These are phyloP conservation scores for Habroteleia sp. DNA, from an alignment of 2,888 invertebrate species.

Conservation along the genomic window DNA sequence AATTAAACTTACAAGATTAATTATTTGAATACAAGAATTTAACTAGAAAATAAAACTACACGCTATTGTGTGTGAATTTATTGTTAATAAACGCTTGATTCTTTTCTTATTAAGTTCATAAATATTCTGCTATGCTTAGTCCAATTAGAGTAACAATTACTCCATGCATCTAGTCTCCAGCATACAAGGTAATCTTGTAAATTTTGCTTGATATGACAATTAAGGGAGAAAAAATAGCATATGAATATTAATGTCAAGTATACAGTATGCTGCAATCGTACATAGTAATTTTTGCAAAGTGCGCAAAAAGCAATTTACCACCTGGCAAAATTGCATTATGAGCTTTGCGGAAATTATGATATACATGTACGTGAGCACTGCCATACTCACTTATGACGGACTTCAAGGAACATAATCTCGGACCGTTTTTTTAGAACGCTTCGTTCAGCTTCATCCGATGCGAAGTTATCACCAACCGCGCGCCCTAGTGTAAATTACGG, in stretches of 20 bases:
- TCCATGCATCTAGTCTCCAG: background rate
- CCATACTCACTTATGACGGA: slow-evolving; percentile 31
- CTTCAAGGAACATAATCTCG: slow-evolving; percentile 13
- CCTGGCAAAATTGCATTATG: slow-evolving; percentile 38
- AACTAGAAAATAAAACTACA: background rate
- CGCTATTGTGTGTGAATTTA: slow-evolving; percentile 1
- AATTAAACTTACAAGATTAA: too few species aligned
- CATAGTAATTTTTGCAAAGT: slow-evolving; percentile 30
- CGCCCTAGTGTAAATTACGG: slow-evolving; percentile 57
- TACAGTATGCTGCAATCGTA: slow-evolving; percentile 7
- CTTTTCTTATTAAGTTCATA: slow-evolving; percentile 18
- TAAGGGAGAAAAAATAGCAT: slow-evolving; percentile 11
- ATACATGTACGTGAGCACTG: slow-evolving; percentile 17
- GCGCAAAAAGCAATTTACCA: slow-evolving; percentile 46
- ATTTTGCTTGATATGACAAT: slow-evolving; percentile 17
- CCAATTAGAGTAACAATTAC: slow-evolving; percentile 15
- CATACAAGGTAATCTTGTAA: slow-evolving; percentile 19
- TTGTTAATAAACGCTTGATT: slow-evolving; percentile 2
- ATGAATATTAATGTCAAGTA: slow-evolving; percentile 53
- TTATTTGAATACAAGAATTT: too few species aligned
- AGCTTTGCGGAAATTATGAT: slow-evolving; percentile 20
- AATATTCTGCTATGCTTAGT: slow-evolving; percentile 11
- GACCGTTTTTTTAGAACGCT: slow-evolving; percentile 1
- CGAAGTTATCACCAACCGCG: slow-evolving; percentile 44
- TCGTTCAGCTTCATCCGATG: slow-evolving; percentile 29